These are phyloP conservation scores for Condylura cristata DNA, from an alignment of 2,113 vertebrate genomes.

Conservation along the genomic window DNA sequence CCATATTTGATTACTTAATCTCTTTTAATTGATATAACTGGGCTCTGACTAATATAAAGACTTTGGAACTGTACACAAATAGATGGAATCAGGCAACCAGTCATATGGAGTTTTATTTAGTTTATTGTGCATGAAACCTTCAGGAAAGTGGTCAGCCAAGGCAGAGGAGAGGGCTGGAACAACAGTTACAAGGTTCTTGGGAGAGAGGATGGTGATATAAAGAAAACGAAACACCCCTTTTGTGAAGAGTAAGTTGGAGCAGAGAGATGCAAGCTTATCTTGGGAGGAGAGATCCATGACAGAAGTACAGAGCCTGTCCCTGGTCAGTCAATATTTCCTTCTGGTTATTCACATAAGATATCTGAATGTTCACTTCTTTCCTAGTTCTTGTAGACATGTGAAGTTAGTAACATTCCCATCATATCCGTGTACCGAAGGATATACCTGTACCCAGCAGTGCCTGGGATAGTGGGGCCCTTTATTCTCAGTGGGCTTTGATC, in stretches of 20 bases:
- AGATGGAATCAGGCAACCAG: neutral
- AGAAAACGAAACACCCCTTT: neutral
- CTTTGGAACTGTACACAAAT: neutral
- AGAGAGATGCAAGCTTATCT: neutral
- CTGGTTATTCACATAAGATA: too few species aligned
- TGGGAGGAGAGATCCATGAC: neutral
- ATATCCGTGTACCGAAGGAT: neutral
- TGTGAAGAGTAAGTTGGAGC: neutral
- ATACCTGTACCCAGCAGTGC: neutral
- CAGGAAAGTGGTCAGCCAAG: neutral
- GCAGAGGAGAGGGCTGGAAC: neutral
- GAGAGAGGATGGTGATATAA: neutral
- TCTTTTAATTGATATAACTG: neutral
- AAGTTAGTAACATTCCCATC: too few species aligned
- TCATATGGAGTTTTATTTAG: neutral
- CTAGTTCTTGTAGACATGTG: too few species aligned
- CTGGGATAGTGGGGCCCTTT: neutral
- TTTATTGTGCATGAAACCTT: neutral
- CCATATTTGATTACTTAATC: slow-evolving; percentile 30
- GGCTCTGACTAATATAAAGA: neutral
- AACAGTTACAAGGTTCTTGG: neutral
- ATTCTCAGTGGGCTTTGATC: neutral
- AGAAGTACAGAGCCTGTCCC: neutral
- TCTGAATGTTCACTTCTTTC: too few species aligned
- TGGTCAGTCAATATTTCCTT: neutral